Evolutionary conservation across 1,140 invertebrate genomes (phyloP).

Genomic region (Drosophila parvula): DNA sequence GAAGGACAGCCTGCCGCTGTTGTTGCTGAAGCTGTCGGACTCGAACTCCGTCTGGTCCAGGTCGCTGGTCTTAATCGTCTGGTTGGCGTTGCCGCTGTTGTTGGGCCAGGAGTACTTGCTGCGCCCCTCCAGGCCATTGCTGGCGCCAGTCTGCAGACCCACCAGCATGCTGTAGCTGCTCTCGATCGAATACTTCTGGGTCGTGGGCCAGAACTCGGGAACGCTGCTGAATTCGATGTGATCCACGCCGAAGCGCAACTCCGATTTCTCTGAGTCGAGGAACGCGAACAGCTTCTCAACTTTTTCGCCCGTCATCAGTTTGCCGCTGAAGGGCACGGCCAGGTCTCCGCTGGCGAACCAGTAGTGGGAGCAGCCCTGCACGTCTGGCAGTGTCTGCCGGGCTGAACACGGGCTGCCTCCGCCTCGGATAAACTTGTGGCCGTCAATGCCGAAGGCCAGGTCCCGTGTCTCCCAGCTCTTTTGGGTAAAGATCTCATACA

Average conservation of each 20-base stretch:
- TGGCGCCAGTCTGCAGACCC: conserved; percentile 71
- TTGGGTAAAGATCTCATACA: conserved; percentile 77
- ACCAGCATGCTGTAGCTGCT: conserved; percentile 81
- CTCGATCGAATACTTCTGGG: conserved; percentile 77
- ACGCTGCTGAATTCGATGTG: conserved; percentile 69
- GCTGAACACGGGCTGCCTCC: neutral
- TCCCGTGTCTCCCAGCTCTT: conserved; percentile 68
- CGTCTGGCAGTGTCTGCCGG: conserved; percentile 36
- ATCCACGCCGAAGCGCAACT: conserved; percentile 73
- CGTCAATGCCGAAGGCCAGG: conserved; percentile 77
- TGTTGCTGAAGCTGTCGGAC: conserved; percentile 61
- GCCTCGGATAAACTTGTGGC: conserved; percentile 51
- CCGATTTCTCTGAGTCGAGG: conserved; percentile 38
- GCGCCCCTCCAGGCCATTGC: conserved; percentile 75
- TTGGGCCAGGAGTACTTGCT: conserved; percentile 77
- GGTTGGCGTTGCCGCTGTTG: conserved; percentile 35
- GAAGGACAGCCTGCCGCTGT: conserved; percentile 63
- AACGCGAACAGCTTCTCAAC: conserved; percentile 69
- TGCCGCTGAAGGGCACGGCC: conserved; percentile 73
- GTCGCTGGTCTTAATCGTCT: conserved; percentile 74
- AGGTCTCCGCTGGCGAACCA: conserved; percentile 79
- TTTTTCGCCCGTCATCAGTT: conserved; percentile 57
- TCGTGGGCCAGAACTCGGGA: conserved; percentile 60
- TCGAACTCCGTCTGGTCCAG: conserved; percentile 74
- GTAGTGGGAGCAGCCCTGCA: conserved; percentile 70